These are phyloP conservation scores for Stegana nigrithorax DNA, from an alignment of 2,888 invertebrate species.

Conservation along the genomic window DNA sequence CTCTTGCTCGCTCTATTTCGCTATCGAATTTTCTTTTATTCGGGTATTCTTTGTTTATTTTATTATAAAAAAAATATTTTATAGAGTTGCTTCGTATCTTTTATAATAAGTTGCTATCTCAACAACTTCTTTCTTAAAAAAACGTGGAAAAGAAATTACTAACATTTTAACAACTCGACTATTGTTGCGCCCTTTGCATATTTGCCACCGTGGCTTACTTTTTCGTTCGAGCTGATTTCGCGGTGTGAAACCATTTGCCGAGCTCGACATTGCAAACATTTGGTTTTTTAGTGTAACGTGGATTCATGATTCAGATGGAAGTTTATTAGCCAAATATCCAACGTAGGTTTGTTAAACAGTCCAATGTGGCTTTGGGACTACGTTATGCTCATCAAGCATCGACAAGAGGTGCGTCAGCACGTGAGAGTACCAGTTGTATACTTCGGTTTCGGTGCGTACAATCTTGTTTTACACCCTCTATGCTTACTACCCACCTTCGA, in stretches of 20 bases:
- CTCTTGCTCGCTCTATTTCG: not conserved
- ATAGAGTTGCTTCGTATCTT: not conserved
- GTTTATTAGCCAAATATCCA: conserved; percentile 19
- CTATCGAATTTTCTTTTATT: not conserved
- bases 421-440: conserved; percentile 51
- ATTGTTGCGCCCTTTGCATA: not conserved
- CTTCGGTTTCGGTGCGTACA: conserved; percentile 56
- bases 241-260: not conserved
- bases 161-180: not conserved
- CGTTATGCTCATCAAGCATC: conserved; percentile 50
- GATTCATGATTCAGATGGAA: not conserved
- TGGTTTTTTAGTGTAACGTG: not conserved
- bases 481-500: too few relatives aligned
- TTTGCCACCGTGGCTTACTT: conserved; percentile 6
- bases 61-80: not conserved
- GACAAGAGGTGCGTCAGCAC: conserved; percentile 44
- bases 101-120: not conserved
- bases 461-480: too few relatives aligned
- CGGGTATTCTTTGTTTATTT: conserved; percentile 10
- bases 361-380: conserved; percentile 63
- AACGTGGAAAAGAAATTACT: not conserved
- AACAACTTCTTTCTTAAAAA: not conserved
- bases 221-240: not conserved
- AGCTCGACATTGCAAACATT: not conserved
- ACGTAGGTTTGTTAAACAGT: not conserved